Conservation (phyloP, 2,888 invertebrate genomes). For the Siphlonurus alternatus region DNA sequence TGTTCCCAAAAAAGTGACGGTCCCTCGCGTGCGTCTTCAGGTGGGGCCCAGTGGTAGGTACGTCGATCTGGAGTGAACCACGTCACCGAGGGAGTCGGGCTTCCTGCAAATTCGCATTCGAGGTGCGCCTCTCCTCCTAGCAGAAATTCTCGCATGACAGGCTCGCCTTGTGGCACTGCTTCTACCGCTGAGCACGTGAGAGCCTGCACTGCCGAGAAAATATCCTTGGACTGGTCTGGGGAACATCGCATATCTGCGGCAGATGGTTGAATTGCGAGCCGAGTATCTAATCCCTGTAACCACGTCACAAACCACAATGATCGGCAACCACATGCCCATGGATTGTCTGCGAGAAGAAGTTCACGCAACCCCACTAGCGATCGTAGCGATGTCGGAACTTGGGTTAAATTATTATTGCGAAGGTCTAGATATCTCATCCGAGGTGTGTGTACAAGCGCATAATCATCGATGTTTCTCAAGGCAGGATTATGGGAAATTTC, state of each 20-base stretch:
- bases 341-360: conserved; percentile 53
- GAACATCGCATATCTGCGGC: background rate
- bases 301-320: conserved; percentile 59
- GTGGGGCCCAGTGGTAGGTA: conserved; percentile 53
- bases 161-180: conserved; percentile 40
- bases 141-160: conserved; percentile 32
- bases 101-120: conserved; percentile 59
- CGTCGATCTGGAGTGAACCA: conserved; percentile 49
- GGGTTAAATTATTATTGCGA: conserved; percentile 49
- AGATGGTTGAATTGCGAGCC: conserved; percentile 4
- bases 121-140: conserved; percentile 42
- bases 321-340: conserved; percentile 74
- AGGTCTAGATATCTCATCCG: conserved; percentile 45
- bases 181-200: conserved; percentile 52
- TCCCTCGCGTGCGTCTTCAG: conserved; percentile 35
- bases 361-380: conserved; percentile 42
- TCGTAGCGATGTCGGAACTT: conserved; percentile 50
- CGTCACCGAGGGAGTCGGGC: conserved; percentile 61
- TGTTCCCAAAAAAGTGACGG: conserved; percentile 50
- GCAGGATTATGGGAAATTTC: conserved; percentile 42
- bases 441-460: conserved; percentile 42
- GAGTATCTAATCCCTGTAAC: conserved; percentile 23
- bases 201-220: conserved; percentile 48
- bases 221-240: conserved; percentile 30
- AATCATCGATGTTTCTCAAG: conserved; percentile 43